Evolutionary conservation across 2,888 invertebrate species (phyloP).

Genomic region (Eucriotettix oculatus): DNA sequence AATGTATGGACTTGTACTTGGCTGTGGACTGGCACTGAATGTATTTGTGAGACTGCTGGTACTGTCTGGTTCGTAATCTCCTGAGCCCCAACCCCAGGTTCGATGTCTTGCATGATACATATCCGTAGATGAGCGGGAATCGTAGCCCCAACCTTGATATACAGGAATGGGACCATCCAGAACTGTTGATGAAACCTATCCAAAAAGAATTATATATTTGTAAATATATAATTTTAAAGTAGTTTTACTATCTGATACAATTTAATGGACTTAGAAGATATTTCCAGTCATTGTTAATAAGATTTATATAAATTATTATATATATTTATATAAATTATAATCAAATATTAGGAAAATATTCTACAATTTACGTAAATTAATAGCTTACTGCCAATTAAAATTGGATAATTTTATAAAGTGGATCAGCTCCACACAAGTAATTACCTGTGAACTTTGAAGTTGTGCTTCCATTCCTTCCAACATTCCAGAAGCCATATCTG

Average conservation of each 20-base stretch:
- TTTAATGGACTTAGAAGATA: too few species aligned
- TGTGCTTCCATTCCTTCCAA: slow-evolving; percentile 61
- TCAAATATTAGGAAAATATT: too few species aligned
- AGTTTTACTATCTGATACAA: too few species aligned
- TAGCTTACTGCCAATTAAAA: too few species aligned
- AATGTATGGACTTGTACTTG: background rate
- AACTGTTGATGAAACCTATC: slow-evolving; percentile 51
- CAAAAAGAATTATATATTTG: too few species aligned
- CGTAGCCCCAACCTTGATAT: slow-evolving; percentile 28
- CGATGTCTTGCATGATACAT: slow-evolving; percentile 3
- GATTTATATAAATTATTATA: too few species aligned
- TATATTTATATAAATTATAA: too few species aligned
- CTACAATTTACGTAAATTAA: too few species aligned
- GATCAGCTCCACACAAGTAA: background rate
- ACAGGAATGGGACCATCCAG: slow-evolving; percentile 39
- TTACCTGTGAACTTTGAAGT: slow-evolving; percentile 65
- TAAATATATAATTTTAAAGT: too few species aligned
- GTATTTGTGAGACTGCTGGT: slow-evolving; percentile 34
- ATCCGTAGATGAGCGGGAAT: slow-evolving; percentile 1
- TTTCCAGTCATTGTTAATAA: too few species aligned
- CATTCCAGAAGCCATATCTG: slow-evolving; percentile 55
- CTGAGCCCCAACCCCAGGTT: background rate
- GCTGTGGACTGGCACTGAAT: slow-evolving; percentile 1
- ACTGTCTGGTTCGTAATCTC: slow-evolving; percentile 53
- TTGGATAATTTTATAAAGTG: background rate